These are phyloP conservation scores for Ctenosaura bakeri DNA, from an alignment of 2,797 vertebrate genomes.

Conservation along the genomic window DNA sequence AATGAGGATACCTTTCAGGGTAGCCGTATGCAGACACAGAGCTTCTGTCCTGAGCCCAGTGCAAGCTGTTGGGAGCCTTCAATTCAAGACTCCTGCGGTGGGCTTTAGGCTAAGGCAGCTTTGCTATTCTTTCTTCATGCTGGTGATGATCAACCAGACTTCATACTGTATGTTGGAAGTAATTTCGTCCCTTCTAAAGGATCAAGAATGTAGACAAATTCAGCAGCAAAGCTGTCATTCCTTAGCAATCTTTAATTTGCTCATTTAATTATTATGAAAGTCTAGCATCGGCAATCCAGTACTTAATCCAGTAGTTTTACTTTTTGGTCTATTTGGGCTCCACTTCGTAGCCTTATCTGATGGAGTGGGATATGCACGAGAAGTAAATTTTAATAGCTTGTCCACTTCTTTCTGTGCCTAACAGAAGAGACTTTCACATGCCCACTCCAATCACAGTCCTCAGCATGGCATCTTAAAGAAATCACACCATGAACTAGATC, in stretches of 20 bases:
- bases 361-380: neutral
- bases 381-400: neutral
- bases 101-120: neutral
- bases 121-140: neutral
- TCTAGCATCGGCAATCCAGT: neutral
- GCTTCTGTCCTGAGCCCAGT: too few relatives aligned
- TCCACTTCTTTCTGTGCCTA: conserved; percentile 5
- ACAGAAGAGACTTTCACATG: neutral
- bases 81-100: neutral
- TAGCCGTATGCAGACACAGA: neutral
- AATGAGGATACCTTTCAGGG: neutral
- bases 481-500: neutral
- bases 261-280: neutral
- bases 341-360: neutral
- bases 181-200: neutral
- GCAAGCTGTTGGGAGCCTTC: neutral
- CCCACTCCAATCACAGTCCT: neutral
- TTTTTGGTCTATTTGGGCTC: conserved; percentile 7
- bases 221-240: neutral
- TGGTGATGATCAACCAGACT: neutral
- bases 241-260: neutral
- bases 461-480: neutral
- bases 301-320: neutral
- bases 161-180: neutral
- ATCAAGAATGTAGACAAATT: neutral